Evolutionary conservation across 2,797 vertebrate genomes (phyloP), one percentile per base, ranked within the genome.

Genomic region (Parauchenoglanis punctatus): DNA sequence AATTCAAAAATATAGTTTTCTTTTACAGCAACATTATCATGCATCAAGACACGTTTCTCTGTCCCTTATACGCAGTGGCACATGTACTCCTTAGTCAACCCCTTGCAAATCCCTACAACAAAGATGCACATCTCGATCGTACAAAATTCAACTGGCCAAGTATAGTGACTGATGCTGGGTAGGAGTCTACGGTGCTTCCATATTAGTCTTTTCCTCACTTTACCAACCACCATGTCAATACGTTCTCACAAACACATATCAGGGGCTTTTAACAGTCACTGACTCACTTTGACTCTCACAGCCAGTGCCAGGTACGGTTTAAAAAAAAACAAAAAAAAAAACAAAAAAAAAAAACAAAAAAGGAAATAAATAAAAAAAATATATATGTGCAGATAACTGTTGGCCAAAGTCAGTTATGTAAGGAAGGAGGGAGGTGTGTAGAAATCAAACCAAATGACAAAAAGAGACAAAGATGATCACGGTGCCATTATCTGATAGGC

Each of bases 141-240:
- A 94, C 90, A 93, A 95, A 96, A 94, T 89, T 94, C 93, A 95
- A 95, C 93, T 96, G 95, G 94, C 94, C 95, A 93, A 91, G 90
- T 92, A 94, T 91, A 94, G 91, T 94, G 93, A 95, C 88, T 88
- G 91, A 88, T 89, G 91, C 77, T 90, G 75, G 86, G 93, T 92
- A 94, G 93, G 94, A 67, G 75, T 68, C 77, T 46, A 56, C 91
- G 93, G 91, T 92, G 91, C 84, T 70, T 87, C 87, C 85, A 80
- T 91, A 93, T 93, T 92, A 90, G 92, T 92, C 93, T 93, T 94
- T 92, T 73, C 91, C 91, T 93, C 93, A 93, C 92, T 93, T 92
- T 92, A 94, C 93, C 92, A 92, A 95, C 94, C 92, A 94, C 83
- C 88, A 85, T 61, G 59, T 85, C 86, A 85, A 76, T 54, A 54